Evolutionary conservation across 2,113 vertebrate species (phyloP), one percentile per base, ranked within the genome.

Genomic region (Corythornis madagascariensis): DNA sequence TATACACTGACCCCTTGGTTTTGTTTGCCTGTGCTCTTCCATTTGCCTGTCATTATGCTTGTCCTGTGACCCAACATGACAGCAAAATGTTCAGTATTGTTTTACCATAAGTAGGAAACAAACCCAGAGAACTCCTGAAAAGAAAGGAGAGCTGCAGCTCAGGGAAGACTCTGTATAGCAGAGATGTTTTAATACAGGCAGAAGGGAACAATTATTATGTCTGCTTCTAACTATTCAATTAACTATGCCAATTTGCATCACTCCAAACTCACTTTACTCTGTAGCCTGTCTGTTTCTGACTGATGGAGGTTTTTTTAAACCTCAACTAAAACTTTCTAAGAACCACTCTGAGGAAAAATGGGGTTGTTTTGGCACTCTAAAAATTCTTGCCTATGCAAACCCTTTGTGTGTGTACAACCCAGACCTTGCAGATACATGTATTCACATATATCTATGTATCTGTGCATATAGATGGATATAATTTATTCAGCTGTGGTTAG

Each of bases 141-240:
- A 53, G 83, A 81, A 88, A 93, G 19, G 31, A 91, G 60, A 89
- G 22, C 67, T 85, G 56, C n/a, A 70, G 70, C 50, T 88, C 24
- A 6, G 47, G 42, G 60, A 66, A 91, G 43, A 35, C 38, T 87
- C 89, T 89, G 67, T 67, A 61, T 14, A 85, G 75, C 69, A 87
- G 47, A 89, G 59, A 79, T 12, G 10, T 70, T 88, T 89, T 89
- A 84, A 74, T 77, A 66, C 16, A 93, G 56, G 33, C 83, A 88
- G 66, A 66, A 1, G 0, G 45, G 64, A 89, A 83, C 82, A 83
- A 83, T 85, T 94, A 91, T 52, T 79, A 86, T 59, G 82, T 92
- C 88, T 95, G 85, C 47, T 33, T 94, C 48, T 59, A 73, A 85
- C 33, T 85, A 11, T 87, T 91, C 84, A 92, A 91, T 91, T 83